A percentile compares a stretch with the other conserved stretches of the same genome.
Conservation (phyloP, 2,888 invertebrate species). For the Micropterix aruncella region DNA sequence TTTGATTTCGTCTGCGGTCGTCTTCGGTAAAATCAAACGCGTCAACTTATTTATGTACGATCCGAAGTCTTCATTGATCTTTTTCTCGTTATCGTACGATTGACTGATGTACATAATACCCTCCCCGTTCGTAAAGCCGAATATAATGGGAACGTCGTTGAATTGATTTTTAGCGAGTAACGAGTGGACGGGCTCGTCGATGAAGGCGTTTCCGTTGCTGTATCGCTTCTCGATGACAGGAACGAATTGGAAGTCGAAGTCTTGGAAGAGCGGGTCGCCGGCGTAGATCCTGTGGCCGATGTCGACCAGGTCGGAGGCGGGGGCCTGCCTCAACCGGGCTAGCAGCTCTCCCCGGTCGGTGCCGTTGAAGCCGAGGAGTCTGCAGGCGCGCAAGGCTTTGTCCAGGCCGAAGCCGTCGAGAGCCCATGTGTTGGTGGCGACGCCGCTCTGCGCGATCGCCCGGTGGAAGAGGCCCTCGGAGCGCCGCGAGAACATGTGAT, state of each 20-base stretch:
- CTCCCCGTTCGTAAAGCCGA: conserved; percentile 23
- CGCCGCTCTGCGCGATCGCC: conserved; percentile 27
- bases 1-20: too few relatives aligned
- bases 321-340: conserved; percentile 19
- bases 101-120: conserved; percentile 28
- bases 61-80: too few relatives aligned
- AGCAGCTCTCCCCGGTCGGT: conserved; percentile 18
- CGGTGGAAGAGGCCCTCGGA: conserved; percentile 29
- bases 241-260: conserved; percentile 28
- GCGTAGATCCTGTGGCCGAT: too few relatives aligned
- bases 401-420: conserved; percentile 22
- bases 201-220: conserved; percentile 21
- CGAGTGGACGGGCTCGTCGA: conserved; percentile 25
- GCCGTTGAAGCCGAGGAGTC: conserved; percentile 20
- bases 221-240: conserved; percentile 25
- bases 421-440: conserved; percentile 26
- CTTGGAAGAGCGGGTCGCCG: conserved; percentile 21
- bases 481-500: conserved; percentile 24
- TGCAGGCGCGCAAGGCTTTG: conserved; percentile 22
- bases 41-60: too few relatives aligned
- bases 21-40: too few relatives aligned
- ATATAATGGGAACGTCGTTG: conserved; percentile 26
- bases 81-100: conserved; percentile 17
- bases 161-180: conserved; percentile 23
- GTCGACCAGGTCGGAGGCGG: conserved; percentile 19